Conservation (phyloP, 2,888 invertebrate genomes). For the Hermodice carunculata region DNA sequence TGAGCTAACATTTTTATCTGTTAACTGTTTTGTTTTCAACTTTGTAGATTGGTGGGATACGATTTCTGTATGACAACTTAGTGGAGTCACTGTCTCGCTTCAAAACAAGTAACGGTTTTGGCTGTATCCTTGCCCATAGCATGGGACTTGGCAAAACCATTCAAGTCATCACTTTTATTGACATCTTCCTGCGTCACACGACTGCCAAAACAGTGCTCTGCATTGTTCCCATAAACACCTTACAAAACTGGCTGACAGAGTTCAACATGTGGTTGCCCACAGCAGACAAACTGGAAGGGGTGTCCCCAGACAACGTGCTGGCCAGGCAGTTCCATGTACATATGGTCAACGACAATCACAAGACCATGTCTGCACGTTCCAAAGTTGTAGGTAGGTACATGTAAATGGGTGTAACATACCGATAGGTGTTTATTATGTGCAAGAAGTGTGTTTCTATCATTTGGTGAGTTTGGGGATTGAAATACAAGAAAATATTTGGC, state of each 20-base stretch:
- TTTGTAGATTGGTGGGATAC: constrained; percentile 86
- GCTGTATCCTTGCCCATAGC: constrained; percentile 97
- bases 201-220: constrained; percentile 89
- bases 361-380: constrained; percentile 88
- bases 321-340: constrained; percentile 88
- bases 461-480: no score
- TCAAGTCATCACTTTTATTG: constrained; percentile 90
- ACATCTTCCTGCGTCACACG: constrained; percentile 93
- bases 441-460: no score
- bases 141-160: constrained; percentile 99
- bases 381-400: constrained; percentile 76
- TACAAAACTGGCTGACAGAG: constrained; percentile 98
- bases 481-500: no score
- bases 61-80: constrained; percentile 96
- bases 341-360: constrained; percentile 93
- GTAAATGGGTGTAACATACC: no score
- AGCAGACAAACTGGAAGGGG: neutral
- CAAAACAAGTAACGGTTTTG: constrained; percentile 89
- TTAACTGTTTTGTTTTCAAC: neutral
- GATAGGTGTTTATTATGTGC: no score
- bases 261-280: constrained; percentile 96
- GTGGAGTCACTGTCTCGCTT: constrained; percentile 93
- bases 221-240: constrained; percentile 98
- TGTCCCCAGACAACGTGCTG: constrained; percentile 74
- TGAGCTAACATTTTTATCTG: no score